phyloP scores from a whole-genome alignment of 2,888 invertebrate species.

The Yponomeuta evonymella region DNA sequence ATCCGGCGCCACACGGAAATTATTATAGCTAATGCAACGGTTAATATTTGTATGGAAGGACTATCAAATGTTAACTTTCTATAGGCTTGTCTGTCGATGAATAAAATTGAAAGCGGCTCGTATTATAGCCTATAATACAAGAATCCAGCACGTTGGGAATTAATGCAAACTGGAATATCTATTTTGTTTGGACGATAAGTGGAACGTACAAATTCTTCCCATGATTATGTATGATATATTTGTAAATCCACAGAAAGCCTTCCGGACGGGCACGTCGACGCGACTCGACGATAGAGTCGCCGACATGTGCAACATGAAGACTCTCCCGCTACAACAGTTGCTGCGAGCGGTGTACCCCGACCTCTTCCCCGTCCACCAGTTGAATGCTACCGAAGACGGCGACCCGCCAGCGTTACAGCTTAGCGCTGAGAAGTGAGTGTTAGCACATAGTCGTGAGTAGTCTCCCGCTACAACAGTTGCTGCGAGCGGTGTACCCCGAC shows the following conservation, averaged over 20 bases:
- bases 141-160: neutral
- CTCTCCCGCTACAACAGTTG: constrained; percentile 85
- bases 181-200: too few species aligned
- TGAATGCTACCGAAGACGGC: neutral
- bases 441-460: neutral
- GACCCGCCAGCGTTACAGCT: neutral
- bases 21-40: too few species aligned
- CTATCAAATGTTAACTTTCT: too few species aligned
- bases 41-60: too few species aligned
- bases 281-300: constrained; percentile 94
- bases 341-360: constrained; percentile 79
- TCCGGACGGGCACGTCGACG: constrained; percentile 91
- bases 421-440: neutral
- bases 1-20: too few species aligned
- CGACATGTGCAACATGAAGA: constrained; percentile 96
- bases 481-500: neutral
- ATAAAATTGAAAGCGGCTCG: too few species aligned
- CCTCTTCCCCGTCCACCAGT: neutral
- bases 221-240: neutral
- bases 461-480: neutral
- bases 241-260: constrained; percentile 80
- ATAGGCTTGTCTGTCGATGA: too few species aligned
- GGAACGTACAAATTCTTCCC: too few species aligned
- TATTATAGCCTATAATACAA: neutral
- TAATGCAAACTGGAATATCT: neutral